These are phyloP conservation scores for Peucedramus taeniatus DNA, from an alignment of 2,113 vertebrate genomes.

Conservation along the genomic window DNA sequence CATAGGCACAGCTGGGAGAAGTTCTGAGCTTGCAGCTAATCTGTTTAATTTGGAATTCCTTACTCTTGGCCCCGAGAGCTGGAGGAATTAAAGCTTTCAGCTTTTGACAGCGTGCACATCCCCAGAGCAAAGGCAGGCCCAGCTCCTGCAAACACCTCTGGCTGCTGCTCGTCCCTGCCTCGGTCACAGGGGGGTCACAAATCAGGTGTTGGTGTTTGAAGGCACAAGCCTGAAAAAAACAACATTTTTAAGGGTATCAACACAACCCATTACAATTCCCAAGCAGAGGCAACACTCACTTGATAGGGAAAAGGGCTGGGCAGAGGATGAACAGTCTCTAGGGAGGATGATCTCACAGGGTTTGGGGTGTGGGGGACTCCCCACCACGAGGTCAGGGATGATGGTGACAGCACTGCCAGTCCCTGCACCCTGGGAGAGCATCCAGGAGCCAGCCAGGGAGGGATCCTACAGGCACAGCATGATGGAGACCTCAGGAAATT, in stretches of 20 bases:
- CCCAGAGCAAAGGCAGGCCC: not conserved
- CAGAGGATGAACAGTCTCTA: not conserved
- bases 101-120: not conserved
- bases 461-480: not conserved
- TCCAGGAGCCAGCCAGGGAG: rapidly evolving
- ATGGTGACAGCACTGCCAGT: rapidly evolving
- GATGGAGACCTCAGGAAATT: not conserved
- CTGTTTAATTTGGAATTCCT: conserved; percentile 47
- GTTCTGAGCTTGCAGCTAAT: not conserved
- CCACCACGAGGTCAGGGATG: not conserved
- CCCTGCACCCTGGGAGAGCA: rapidly evolving
- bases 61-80: not conserved
- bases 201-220: not conserved
- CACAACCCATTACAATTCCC: not conserved
- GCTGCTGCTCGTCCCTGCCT: not conserved
- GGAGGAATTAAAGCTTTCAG: not conserved
- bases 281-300: not conserved
- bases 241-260: not conserved
- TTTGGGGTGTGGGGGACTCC: not conserved
- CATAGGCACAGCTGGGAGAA: not conserved
- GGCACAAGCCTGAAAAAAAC: rapidly evolving
- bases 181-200: not conserved
- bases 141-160: not conserved
- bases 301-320: not conserved
- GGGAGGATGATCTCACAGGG: not conserved